Conservation (phyloP, 2,888 invertebrate genomes). For the Eustalomyia histrio region DNA sequence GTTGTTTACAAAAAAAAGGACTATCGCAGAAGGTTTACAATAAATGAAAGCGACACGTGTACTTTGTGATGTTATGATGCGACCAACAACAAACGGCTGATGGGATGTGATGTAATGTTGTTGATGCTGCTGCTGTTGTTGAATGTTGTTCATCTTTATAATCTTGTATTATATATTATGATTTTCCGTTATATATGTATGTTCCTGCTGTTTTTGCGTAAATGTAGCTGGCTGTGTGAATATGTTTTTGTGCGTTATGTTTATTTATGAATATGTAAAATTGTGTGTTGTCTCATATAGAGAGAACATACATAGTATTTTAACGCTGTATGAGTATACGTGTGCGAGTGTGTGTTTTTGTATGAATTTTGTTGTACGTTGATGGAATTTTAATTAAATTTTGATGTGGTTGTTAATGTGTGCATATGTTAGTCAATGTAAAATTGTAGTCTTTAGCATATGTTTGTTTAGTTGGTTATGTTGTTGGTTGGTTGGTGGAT, state of each 20-base stretch:
- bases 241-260: neutral
- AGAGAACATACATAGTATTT: neutral
- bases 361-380: slow-evolving; percentile 50
- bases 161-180: slow-evolving; percentile 36
- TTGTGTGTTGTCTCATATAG: slow-evolving; percentile 32
- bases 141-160: slow-evolving; percentile 39
- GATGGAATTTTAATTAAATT: slow-evolving; percentile 70
- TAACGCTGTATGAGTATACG: neutral
- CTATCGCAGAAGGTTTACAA: slow-evolving; percentile 25
- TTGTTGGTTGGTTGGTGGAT: no score
- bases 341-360: slow-evolving; percentile 42
- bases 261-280: slow-evolving; percentile 19
- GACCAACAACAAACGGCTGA: slow-evolving; percentile 16
- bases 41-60: slow-evolving; percentile 53
- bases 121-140: slow-evolving; percentile 34
- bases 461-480: slow-evolving; percentile 25
- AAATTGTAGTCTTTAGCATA: slow-evolving; percentile 31
- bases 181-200: slow-evolving; percentile 37
- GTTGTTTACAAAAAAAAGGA: slow-evolving; percentile 24
- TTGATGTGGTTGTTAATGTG: slow-evolving; percentile 68
- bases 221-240: neutral
- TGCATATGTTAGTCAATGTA: slow-evolving; percentile 60
- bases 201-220: slow-evolving; percentile 17
- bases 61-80: slow-evolving; percentile 33
- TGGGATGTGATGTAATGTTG: slow-evolving; percentile 16